A percentile compares a stretch with the other conserved stretches of the same genome.
These are phyloP conservation scores for Anguilla rostrata DNA, from an alignment of 2,113 vertebrate species.

Conservation along the genomic window DNA sequence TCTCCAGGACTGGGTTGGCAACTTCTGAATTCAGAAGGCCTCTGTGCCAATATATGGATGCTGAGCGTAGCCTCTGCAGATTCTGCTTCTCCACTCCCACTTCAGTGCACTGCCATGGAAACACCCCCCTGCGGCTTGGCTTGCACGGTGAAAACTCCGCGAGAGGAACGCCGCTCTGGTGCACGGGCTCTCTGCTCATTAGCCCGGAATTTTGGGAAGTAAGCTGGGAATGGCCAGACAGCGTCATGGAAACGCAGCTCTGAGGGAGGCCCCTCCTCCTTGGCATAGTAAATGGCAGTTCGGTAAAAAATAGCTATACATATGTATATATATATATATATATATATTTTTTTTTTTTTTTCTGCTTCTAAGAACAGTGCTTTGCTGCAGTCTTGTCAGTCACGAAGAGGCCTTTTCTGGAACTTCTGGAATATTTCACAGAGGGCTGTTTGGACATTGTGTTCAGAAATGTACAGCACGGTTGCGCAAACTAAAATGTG, in stretches of 20 bases:
- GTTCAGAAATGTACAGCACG: not conserved
- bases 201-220: too few species aligned
- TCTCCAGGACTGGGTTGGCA: not conserved
- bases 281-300: not conserved
- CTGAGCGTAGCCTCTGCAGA: not conserved
- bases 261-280: not conserved
- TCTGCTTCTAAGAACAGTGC: not conserved
- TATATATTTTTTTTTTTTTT: too few species aligned
- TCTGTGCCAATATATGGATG: not conserved
- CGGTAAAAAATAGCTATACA: too few species aligned
- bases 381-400: not conserved
- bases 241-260: too few species aligned
- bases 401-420: not conserved
- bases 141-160: too few species aligned
- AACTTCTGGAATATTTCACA: not conserved
- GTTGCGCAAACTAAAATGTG: conserved; percentile 6
- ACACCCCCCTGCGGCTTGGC: not conserved
- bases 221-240: too few species aligned
- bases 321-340: too few species aligned
- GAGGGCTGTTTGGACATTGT: not conserved
- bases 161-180: too few species aligned
- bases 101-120: not conserved
- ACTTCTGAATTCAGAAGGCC: not conserved
- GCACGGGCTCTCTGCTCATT: too few species aligned
- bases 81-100: not conserved